Conservation (phyloP, 2,797 vertebrate genomes). For the Thunnus albacares region DNA sequence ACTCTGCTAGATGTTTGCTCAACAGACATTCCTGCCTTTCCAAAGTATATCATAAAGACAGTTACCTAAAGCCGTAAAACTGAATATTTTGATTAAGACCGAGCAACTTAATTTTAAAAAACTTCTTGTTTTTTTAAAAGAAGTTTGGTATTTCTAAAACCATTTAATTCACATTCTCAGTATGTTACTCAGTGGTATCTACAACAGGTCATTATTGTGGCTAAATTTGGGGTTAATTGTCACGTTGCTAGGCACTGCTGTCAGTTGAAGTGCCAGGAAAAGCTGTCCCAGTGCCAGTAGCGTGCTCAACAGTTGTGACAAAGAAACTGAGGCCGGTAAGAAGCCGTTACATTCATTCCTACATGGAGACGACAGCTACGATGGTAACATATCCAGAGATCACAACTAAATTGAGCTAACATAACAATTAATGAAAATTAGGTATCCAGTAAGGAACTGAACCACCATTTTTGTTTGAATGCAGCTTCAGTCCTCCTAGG, state of each 20-base stretch:
- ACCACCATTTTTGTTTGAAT: slow-evolving; percentile 10
- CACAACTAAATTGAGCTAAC: slow-evolving; percentile 2
- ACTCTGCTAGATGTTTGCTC: slow-evolving; percentile 37
- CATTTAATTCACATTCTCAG: not conserved
- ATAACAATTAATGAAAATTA: not conserved
- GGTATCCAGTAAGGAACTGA: not conserved
- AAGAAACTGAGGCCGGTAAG: slow-evolving; percentile 2
- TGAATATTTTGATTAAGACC: not conserved
- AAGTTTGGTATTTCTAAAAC: not conserved
- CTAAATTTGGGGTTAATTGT: slow-evolving; percentile 53
- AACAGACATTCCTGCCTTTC: slow-evolving; percentile 58
- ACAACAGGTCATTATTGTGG: slow-evolving; percentile 42
- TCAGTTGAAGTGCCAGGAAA: slow-evolving; percentile 37
- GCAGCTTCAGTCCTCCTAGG: not conserved
- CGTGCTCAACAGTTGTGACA: slow-evolving; percentile 24
- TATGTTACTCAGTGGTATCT: not conserved
- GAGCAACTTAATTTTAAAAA: not conserved
- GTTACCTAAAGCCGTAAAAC: slow-evolving; percentile 25
- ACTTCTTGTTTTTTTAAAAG: not conserved
- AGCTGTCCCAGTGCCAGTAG: slow-evolving; percentile 24
- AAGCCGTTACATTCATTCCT: not conserved
- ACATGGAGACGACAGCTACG: not conserved
- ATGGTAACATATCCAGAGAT: not conserved
- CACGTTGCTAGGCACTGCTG: slow-evolving; percentile 56
- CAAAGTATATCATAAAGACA: slow-evolving; percentile 7